A percentile compares a stretch with the other conserved stretches of the same genome.
Evolutionary conservation across 2,113 vertebrate species (phyloP).

Genomic region (Macquaria ambigua): DNA sequence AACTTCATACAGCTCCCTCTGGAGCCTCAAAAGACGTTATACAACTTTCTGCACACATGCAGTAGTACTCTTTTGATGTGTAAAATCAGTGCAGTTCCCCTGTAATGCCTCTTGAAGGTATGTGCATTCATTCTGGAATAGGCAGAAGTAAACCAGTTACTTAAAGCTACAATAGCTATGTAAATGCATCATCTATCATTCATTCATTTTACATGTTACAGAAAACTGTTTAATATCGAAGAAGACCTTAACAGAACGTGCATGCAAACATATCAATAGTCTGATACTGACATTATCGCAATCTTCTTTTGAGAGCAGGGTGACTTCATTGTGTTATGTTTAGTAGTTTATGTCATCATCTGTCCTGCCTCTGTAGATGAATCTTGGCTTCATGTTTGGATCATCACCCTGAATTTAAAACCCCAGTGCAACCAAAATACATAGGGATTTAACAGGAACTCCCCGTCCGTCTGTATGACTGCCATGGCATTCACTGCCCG

Average conservation of each 20-base stretch:
- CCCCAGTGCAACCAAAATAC: neutral
- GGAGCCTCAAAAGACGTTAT: neutral
- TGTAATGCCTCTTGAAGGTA: neutral
- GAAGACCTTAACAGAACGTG: too few relatives aligned
- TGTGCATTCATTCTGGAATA: neutral
- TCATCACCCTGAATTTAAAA: neutral
- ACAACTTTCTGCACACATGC: neutral
- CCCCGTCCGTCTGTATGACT: neutral
- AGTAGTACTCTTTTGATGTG: neutral
- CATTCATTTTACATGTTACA: too few relatives aligned
- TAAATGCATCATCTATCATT: too few relatives aligned
- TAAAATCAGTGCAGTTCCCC: neutral
- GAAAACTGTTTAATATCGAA: too few relatives aligned
- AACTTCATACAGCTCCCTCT: neutral
- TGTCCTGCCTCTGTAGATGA: neutral
- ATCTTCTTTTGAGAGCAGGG: too few relatives aligned
- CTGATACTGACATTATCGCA: too few relatives aligned
- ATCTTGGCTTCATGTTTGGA: neutral
- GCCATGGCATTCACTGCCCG: neutral
- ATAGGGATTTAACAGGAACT: slow-evolving; percentile 16
- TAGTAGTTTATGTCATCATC: too few relatives aligned
- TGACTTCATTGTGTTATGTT: too few relatives aligned
- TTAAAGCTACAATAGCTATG: neutral
- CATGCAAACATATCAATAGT: too few relatives aligned
- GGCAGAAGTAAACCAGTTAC: neutral